These are phyloP conservation scores for Nematolebias whitei DNA, from an alignment of 2,113 vertebrate species.

Conservation along the genomic window DNA sequence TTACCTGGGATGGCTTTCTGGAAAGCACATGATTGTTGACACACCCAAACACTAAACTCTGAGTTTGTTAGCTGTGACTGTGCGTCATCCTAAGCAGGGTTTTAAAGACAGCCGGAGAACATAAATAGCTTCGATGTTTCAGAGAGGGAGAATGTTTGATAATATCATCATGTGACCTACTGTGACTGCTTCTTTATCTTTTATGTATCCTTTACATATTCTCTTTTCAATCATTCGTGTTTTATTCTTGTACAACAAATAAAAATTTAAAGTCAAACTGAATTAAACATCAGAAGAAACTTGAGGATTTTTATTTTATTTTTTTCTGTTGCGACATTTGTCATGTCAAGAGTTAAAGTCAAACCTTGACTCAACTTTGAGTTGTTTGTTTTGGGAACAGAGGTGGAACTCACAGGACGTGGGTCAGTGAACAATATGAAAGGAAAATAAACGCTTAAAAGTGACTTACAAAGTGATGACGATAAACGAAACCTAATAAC, in stretches of 20 bases:
- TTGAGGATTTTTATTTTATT: not conserved
- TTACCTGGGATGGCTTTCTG: conserved; percentile 22
- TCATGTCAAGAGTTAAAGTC: not conserved
- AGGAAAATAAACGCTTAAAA: not conserved
- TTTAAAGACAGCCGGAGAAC: conserved; percentile 67
- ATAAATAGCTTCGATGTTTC: conserved; percentile 63
- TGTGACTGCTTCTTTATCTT: conserved; percentile 10
- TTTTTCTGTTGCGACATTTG: not conserved
- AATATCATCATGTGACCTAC: conserved; percentile 21
- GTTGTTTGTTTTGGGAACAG: not conserved
- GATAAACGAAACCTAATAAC: not conserved
- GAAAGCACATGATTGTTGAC: conserved; percentile 28
- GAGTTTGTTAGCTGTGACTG: not conserved
- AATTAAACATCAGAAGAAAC: not conserved
- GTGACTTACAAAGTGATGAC: conserved; percentile 13
- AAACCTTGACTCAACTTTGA: not conserved
- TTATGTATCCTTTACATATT: not conserved
- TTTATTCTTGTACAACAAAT: not conserved
- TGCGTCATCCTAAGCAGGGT: conserved; percentile 9
- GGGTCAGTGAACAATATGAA: not conserved
- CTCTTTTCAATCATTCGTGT: not conserved
- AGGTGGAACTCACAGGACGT: not conserved
- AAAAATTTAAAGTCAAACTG: not conserved
- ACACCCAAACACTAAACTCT: not conserved
- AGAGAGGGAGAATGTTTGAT: conserved; percentile 31